These are phyloP conservation scores for Sciurus niger DNA, from an alignment of 2,113 vertebrate species.

Conservation along the genomic window DNA sequence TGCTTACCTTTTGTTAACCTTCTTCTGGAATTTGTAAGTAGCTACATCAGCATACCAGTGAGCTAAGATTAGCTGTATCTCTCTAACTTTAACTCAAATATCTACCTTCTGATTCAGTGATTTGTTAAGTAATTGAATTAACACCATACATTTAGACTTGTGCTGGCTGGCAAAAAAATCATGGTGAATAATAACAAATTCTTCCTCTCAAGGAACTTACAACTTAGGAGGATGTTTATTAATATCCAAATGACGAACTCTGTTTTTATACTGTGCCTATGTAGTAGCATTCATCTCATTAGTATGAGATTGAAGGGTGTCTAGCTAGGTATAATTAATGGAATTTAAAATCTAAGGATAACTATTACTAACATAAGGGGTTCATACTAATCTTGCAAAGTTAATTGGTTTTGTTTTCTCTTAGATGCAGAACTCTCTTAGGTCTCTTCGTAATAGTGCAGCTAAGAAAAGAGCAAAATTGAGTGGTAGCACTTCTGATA, in stretches of 20 bases:
- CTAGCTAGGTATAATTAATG: neutral
- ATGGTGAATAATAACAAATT: constrained; percentile 6
- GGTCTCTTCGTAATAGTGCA: constrained; percentile 93
- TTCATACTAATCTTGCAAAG: constrained; percentile 4
- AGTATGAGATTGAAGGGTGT: neutral
- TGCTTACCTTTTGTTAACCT: neutral
- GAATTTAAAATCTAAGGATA: constrained; percentile 57
- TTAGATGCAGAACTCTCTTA: constrained; percentile 95
- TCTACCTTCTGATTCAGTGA: neutral
- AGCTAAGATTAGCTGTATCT: neutral
- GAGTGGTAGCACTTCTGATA: constrained; percentile 89
- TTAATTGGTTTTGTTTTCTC: neutral
- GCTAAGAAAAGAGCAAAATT: constrained; percentile 96
- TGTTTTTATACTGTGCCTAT: neutral
- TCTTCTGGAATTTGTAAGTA: constrained; percentile 19
- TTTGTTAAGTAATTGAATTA: constrained; percentile 32
- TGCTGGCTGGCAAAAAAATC: neutral
- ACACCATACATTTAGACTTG: neutral
- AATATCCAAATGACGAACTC: constrained; percentile 5
- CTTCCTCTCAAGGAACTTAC: neutral
- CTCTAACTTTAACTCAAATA: constrained; percentile 37
- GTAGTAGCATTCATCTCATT: constrained; percentile 23
- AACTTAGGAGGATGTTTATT: constrained; percentile 37
- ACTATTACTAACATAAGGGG: constrained; percentile 3
- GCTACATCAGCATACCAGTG: neutral